Conservation (phyloP, 2,113 vertebrate genomes). For the Tyto alba region DNA sequence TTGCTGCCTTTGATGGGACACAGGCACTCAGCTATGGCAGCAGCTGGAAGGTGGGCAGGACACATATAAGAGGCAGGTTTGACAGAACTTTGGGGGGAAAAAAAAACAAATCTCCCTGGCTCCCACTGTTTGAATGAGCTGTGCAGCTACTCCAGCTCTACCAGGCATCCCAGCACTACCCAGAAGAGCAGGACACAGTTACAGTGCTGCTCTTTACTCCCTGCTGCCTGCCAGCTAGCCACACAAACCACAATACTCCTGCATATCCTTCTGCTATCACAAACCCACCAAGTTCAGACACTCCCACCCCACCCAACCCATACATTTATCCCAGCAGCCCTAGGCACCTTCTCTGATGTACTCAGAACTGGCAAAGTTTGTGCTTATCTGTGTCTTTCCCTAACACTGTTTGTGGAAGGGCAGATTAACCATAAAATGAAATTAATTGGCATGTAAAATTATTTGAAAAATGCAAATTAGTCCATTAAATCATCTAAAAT, state of each 20-base stretch:
- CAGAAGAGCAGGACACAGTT: neutral
- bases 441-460: constrained; percentile 2
- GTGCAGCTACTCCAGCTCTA: neutral
- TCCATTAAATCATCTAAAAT: neutral
- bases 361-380: neutral
- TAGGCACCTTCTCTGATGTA: neutral
- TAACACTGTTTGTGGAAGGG: neutral
- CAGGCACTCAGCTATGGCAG: accelerated
- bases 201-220: neutral
- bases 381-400: neutral
- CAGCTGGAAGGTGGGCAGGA: neutral
- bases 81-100: neutral
- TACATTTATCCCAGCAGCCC: neutral
- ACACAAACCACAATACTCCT: neutral
- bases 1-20: neutral
- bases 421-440: constrained; percentile 8
- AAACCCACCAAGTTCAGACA: neutral
- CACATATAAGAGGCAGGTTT: accelerated
- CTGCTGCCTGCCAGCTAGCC: neutral
- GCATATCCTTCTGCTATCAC: neutral
- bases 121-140: neutral
- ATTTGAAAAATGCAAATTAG: constrained; percentile 44
- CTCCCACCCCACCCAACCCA: neutral
- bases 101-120: neutral
- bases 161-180: accelerated